phyloP scores from a whole-genome alignment of 2,113 vertebrate genomes.

The Uropsilus gracilis region DNA sequence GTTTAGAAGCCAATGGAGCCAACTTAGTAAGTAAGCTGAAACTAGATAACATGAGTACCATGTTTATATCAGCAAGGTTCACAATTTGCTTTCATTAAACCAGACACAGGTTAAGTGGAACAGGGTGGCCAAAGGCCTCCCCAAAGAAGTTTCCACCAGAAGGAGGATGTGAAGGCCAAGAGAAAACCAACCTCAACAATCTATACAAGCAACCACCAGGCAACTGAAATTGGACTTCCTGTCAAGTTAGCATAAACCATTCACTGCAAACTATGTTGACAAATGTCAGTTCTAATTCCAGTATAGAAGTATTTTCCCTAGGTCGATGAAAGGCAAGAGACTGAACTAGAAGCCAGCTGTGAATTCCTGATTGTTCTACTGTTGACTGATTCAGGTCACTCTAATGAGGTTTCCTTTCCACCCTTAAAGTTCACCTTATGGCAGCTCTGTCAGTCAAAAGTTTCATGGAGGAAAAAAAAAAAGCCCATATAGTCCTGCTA shows the following conservation, averaged over 20 bases:
- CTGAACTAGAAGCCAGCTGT: constrained; percentile 63
- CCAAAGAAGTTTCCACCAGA: background rate
- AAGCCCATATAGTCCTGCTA: background rate
- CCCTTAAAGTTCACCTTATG: constrained; percentile 60
- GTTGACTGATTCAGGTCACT: constrained; percentile 79
- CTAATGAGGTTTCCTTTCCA: constrained; percentile 73
- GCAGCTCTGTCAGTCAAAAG: constrained; percentile 53
- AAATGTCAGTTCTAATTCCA: constrained; percentile 72
- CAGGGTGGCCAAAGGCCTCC: background rate
- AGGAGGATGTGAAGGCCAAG: background rate
- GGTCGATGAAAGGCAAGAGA: constrained; percentile 66
- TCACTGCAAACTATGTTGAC: constrained; percentile 59
- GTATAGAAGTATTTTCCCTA: constrained; percentile 50
- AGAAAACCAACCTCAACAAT: constrained; percentile 29
- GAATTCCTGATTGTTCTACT: constrained; percentile 71
- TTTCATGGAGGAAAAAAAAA: background rate
- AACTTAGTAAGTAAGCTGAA: constrained; percentile 41
- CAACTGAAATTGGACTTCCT: constrained; percentile 40
- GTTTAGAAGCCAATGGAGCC: constrained; percentile 16
- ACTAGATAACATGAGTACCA: background rate
- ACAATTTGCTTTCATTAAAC: constrained; percentile 47
- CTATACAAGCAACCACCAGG: constrained; percentile 35
- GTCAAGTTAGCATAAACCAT: constrained; percentile 64
- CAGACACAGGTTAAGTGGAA: background rate
- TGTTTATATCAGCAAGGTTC: constrained; percentile 5